Evolutionary conservation across 1,140 invertebrate genomes (phyloP).

Genomic region (Drosophila ogumai): DNA sequence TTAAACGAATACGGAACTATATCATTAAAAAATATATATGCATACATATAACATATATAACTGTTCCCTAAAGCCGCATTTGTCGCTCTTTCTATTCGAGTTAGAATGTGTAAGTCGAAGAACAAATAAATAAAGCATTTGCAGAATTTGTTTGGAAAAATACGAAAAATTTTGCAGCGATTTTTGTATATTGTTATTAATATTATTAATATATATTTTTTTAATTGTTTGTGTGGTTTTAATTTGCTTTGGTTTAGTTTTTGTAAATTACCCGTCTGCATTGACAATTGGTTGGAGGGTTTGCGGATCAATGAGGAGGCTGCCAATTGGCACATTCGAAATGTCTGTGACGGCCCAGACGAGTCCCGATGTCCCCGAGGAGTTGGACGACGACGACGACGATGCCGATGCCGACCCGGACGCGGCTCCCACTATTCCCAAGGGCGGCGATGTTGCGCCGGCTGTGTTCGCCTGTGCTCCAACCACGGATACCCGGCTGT

Average conservation of each 20-base stretch:
- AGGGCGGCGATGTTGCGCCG: constrained; percentile 24
- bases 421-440: constrained; percentile 30
- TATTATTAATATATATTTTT: constrained; percentile 23
- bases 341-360: constrained; percentile 95
- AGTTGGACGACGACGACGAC: constrained; percentile 38
- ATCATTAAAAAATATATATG: constrained; percentile 11
- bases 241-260: constrained; percentile 66
- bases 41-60: constrained; percentile 1
- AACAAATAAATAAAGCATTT: constrained; percentile 38
- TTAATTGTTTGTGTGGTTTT: constrained; percentile 58
- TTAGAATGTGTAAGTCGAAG: constrained; percentile 20
- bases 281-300: constrained; percentile 89
- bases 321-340: constrained; percentile 92
- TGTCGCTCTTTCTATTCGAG: constrained; percentile 16
- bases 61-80: constrained; percentile 22
- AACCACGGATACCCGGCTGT: constrained; percentile 33
- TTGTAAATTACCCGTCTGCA: constrained; percentile 87
- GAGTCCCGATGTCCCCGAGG: constrained; percentile 84
- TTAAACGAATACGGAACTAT: constrained; percentile 2
- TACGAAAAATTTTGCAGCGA: constrained; percentile 48
- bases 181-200: constrained; percentile 38
- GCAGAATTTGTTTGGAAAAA: constrained; percentile 38
- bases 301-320: constrained; percentile 94
- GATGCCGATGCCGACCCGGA: constrained; percentile 38
- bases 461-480: constrained; percentile 40